These are phyloP conservation scores for Callithrix jacchus DNA, from an alignment of 2,113 vertebrate genomes.

Conservation along the genomic window DNA sequence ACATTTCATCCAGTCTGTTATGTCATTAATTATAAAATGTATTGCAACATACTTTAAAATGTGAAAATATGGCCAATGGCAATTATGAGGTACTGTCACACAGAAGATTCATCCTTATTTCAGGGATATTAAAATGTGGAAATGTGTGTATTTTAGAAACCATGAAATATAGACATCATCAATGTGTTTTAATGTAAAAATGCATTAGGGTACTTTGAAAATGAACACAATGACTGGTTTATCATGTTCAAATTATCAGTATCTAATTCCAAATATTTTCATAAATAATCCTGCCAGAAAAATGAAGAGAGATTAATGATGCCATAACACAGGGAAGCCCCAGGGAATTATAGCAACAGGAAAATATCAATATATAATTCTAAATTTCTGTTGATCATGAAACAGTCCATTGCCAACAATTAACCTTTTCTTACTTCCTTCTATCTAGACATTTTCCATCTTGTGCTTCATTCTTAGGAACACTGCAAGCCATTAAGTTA, in stretches of 20 bases:
- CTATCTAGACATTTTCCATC: not conserved
- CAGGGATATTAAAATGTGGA: not conserved
- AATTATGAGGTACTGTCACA: not conserved
- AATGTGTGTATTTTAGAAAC: not conserved
- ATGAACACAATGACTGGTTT: not conserved
- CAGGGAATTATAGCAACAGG: not conserved
- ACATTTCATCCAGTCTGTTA: not conserved
- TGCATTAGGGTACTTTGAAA: not conserved
- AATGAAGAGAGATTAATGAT: constrained; percentile 24
- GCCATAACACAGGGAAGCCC: not conserved
- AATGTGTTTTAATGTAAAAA: constrained; percentile 11
- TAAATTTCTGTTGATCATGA: not conserved
- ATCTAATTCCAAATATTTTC: constrained; percentile 46
- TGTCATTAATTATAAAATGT: not conserved
- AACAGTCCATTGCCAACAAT: not conserved
- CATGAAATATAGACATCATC: not conserved
- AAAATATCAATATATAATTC: not conserved
- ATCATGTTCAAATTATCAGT: not conserved
- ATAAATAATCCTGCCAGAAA: not conserved
- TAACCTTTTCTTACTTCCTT: not conserved
- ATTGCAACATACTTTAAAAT: not conserved
- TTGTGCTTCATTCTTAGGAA: not conserved
- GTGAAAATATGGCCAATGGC: not conserved
- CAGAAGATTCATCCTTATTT: not conserved
- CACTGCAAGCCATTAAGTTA: not conserved